Base-by-base conservation (phyloP, 2,888 invertebrate species). In the Heliconius cydno region DNA sequence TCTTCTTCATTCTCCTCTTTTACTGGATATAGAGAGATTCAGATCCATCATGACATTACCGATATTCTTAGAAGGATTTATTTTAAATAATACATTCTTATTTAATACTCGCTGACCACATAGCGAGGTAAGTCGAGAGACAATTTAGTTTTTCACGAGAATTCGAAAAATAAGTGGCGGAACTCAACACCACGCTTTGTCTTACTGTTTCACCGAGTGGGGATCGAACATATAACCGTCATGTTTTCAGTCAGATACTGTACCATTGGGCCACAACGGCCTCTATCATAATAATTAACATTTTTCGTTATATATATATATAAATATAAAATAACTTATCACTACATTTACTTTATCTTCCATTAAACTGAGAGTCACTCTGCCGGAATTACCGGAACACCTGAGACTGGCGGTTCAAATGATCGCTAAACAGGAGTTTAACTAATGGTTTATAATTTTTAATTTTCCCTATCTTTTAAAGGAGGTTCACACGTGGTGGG, bases 281-380 rank as follows among this genome's bases (percentile, higher is more conserved):
- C 1, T 60, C 10, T n/a, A 10, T 60, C 4, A 22, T n/a, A 22
- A n/a, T 52, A 52, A 52, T 52, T 52, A 52, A 52, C 52, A 52
- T 19, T 52, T 52, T 52, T 22, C 52, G 7, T 22, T 19, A 63
- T 63, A 63, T 63, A 63, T 63, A 63, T 63, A 70, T 63, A 63
- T 63, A 70, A 65, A 76, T 77, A 74, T 77, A 28, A 68, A 46
- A 63, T 66, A 78, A 78, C 72, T 79, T 76, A 79, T 73, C 76
- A 82, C 77, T 71, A 78, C 76, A 79, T 66, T 78, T 66, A 66
- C 65, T 57, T 70, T 76, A 75, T 74, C 72, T 81, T 73, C 66
- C 68, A 66, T 73, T 79, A 82, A 82, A 82, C 76, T 79, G 78
- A 89, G 82, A 92, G 90, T 93, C 93, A 93, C 92, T 93, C 91